Evolutionary conservation across 2,797 vertebrate genomes (phyloP).

Genomic region (Characodon lateralis): DNA sequence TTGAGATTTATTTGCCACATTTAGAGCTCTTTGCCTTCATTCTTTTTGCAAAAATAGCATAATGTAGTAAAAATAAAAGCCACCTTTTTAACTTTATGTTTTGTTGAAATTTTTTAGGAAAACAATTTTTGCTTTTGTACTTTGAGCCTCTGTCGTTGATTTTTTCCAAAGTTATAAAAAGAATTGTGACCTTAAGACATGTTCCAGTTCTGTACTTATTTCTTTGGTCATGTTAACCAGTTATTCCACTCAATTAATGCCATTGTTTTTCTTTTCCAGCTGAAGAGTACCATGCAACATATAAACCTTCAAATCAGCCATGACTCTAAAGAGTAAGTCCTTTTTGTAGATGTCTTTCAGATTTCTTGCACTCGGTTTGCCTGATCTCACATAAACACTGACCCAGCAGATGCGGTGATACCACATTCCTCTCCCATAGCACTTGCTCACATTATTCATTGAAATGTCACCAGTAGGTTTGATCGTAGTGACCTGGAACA

Average conservation of each 20-base stretch:
- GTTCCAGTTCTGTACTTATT: background rate
- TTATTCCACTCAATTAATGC: background rate
- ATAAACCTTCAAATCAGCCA: conserved; percentile 76
- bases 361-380: background rate
- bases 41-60: background rate
- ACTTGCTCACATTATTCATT: conserved; percentile 46
- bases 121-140: background rate
- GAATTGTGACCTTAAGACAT: background rate
- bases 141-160: background rate
- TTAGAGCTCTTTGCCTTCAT: background rate
- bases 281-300: conserved; percentile 83
- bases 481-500: conserved; percentile 16
- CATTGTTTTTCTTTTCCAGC: conserved; percentile 68
- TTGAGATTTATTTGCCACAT: background rate
- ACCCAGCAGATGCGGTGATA: background rate
- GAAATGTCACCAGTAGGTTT: conserved; percentile 48
- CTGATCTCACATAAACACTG: background rate
- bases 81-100: background rate
- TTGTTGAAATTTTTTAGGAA: background rate
- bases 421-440: background rate
- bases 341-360: background rate
- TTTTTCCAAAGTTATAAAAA: background rate
- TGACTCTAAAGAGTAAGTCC: conserved; percentile 85
- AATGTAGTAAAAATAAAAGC: background rate
- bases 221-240: background rate